Evolutionary conservation across 2,888 invertebrate genomes (phyloP).

Genomic region (Rhyacophila evoluta): DNA sequence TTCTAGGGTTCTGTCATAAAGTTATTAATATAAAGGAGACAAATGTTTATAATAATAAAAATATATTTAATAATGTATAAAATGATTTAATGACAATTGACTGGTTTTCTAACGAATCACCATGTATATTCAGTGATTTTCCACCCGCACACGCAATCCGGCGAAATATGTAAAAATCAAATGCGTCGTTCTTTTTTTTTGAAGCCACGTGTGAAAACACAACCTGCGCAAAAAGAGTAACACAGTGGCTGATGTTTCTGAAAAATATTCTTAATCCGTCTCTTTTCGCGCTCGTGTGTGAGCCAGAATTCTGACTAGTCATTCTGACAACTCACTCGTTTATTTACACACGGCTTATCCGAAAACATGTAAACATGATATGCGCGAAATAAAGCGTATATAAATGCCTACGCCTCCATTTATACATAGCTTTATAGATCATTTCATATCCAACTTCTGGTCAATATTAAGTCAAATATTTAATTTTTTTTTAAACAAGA

Average conservation of each 20-base stretch:
- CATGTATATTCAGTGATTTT: background rate
- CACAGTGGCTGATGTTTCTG: background rate
- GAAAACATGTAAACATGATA: slow-evolving; percentile 12
- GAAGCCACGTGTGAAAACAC: slow-evolving; percentile 23
- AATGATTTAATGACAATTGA: too few species aligned
- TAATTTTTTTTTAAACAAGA: too few species aligned
- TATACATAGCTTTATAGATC: too few species aligned
- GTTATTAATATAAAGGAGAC: too few species aligned
- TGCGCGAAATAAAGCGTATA: background rate
- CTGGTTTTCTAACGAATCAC: background rate
- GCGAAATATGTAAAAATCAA: slow-evolving; percentile 30
- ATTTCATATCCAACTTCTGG: too few species aligned
- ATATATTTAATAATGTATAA: too few species aligned
- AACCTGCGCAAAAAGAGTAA: background rate
- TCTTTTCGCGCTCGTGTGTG: background rate
- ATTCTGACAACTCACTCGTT: background rate
- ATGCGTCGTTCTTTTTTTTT: background rate
- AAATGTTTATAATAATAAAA: too few species aligned
- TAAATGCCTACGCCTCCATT: background rate
- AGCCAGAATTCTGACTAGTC: background rate
- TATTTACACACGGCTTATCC: slow-evolving; percentile 15
- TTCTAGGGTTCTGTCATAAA: too few species aligned
- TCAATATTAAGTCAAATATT: too few species aligned
- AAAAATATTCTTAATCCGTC: slow-evolving; percentile 30
- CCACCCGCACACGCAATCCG: background rate